A percentile compares a stretch with the other conserved stretches of the same genome.
Conservation (phyloP, 1,140 invertebrate species). For the Thalassaphorura encarpata region DNA sequence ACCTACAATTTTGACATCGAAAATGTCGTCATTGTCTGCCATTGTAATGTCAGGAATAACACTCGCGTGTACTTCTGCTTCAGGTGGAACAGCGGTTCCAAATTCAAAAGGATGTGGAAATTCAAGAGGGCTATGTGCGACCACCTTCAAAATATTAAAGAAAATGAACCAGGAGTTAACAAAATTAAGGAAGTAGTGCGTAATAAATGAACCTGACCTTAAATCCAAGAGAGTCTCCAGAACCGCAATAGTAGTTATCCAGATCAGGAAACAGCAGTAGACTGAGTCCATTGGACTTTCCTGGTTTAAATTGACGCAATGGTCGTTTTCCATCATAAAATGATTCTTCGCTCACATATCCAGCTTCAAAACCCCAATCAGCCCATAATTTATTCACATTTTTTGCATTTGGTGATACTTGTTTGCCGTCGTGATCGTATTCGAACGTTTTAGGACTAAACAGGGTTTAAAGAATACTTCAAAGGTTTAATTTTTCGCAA, state of each 20-base stretch:
- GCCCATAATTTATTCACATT: conserved; percentile 5
- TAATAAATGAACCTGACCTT: no score
- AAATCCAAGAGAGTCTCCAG: conserved; percentile 14
- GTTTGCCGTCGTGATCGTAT: conserved; percentile 5
- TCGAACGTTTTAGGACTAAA: background rate
- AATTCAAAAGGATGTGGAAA: conserved; percentile 7
- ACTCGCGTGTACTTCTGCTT: conserved; percentile 1
- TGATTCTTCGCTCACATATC: background rate
- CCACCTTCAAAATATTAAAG: background rate
- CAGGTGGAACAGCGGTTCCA: conserved; percentile 9
- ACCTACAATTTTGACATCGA: background rate
- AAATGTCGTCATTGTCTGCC: background rate
- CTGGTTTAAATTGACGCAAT: conserved; percentile 7
- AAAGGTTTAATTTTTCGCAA: background rate
- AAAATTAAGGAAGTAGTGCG: background rate
- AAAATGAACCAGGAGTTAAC: background rate
- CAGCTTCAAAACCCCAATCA: no score
- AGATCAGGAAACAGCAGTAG: conserved; percentile 14
- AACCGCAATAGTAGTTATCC: conserved; percentile 20
- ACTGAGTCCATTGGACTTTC: conserved; percentile 9
- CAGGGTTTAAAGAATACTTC: background rate
- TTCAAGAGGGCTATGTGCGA: background rate
- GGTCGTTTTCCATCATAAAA: conserved; percentile 1
- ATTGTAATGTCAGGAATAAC: conserved; percentile 11
- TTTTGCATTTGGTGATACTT: conserved; percentile 5